These are phyloP conservation scores for Silurus asotus DNA, from an alignment of 2,113 vertebrate species.

Conservation along the genomic window DNA sequence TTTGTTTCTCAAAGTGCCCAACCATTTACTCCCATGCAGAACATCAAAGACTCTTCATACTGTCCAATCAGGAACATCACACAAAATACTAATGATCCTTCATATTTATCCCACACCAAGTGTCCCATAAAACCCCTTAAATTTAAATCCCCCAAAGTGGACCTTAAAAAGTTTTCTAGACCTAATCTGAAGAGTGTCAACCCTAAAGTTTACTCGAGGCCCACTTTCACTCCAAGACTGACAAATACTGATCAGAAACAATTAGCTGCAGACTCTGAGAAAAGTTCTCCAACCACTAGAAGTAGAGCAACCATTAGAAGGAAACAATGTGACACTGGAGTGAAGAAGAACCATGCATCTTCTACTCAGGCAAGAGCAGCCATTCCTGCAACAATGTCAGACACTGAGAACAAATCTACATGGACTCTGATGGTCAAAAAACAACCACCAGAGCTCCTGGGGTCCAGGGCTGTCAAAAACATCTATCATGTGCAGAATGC, in stretches of 20 bases:
- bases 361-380: conserved; percentile 51
- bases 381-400: conserved; percentile 16
- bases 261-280: conserved; percentile 35
- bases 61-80: not conserved
- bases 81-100: conserved; percentile 16
- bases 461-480: not conserved
- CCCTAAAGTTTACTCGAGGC: conserved; percentile 58
- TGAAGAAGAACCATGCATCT: conserved; percentile 46
- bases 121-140: not conserved
- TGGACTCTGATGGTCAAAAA: not conserved
- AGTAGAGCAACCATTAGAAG: conserved; percentile 36
- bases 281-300: conserved; percentile 21
- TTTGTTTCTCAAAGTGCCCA: not conserved
- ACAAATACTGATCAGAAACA: not conserved
- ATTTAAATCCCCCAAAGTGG: conserved; percentile 24
- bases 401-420: conserved; percentile 17
- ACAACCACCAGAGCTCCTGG: not conserved
- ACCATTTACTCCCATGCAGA: not conserved
- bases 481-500: not conserved
- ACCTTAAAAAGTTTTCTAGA: conserved; percentile 49
- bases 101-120: not conserved
- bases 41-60: not conserved
- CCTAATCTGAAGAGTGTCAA: conserved; percentile 56
- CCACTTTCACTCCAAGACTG: conserved; percentile 12
- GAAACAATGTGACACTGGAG: conserved; percentile 36